A percentile compares a stretch with the other conserved stretches of the same genome.
Evolutionary conservation across 2,113 vertebrate genomes (phyloP).

Genomic region (Dasyprocta punctata): DNA sequence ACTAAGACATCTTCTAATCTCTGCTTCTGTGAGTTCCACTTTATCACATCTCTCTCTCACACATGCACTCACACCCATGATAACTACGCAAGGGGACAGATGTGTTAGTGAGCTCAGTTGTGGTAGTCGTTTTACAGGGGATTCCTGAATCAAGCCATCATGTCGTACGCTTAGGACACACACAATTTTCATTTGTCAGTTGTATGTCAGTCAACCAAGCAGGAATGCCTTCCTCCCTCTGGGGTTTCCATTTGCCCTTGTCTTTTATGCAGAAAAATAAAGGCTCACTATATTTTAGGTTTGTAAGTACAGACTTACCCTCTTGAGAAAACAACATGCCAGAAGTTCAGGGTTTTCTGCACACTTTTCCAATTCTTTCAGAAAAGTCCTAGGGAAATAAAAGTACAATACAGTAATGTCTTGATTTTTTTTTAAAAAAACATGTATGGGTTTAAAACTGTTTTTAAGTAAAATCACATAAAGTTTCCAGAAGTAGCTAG

Average conservation of each 20-base stretch:
- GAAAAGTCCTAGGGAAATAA: constrained; percentile 90
- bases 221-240: background rate
- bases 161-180: background rate
- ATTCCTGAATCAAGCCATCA: background rate
- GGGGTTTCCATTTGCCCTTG: background rate
- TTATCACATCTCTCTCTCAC: background rate
- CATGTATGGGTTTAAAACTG: background rate
- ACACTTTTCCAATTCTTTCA: constrained; percentile 94
- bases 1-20: background rate
- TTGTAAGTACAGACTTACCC: constrained; percentile 87
- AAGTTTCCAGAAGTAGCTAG: constrained; percentile 2
- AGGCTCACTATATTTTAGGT: constrained; percentile 8
- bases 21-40: background rate
- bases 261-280: constrained; percentile 8
- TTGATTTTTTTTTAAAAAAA: background rate
- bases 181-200: background rate
- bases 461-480: constrained; percentile 17
- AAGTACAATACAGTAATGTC: constrained; percentile 1
- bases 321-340: constrained; percentile 95
- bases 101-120: background rate
- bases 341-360: constrained; percentile 94
- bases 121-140: background rate
- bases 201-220: background rate
- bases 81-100: background rate
- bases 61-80: background rate